Percentiles rank a stretch among this genome's conserved stretches.
phyloP scores from a whole-genome alignment of 2,888 invertebrate genomes.

The Apodemia hepburni region DNA sequence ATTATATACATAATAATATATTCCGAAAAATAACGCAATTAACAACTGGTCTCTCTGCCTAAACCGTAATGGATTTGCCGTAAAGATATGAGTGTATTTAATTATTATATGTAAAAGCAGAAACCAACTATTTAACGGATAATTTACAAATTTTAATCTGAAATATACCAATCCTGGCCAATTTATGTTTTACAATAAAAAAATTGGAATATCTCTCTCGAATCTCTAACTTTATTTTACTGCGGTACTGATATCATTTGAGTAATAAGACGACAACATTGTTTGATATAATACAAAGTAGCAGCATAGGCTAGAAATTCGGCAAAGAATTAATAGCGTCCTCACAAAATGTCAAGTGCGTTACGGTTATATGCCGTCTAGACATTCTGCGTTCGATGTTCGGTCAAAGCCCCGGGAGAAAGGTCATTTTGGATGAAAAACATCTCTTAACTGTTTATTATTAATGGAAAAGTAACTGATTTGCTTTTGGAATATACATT shows the following conservation, averaged over 20 bases:
- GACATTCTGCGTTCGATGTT: constrained; percentile 57
- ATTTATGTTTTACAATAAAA: background rate
- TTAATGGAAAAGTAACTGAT: background rate
- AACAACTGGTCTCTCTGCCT: no score
- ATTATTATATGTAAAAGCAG: no score
- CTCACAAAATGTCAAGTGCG: constrained; percentile 41
- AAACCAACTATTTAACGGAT: no score
- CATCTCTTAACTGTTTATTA: background rate
- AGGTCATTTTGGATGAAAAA: constrained; percentile 56
- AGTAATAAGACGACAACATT: background rate
- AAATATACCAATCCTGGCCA: background rate
- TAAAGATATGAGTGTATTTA: no score
- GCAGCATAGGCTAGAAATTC: constrained; percentile 20
- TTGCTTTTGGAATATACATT: no score
- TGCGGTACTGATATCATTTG: background rate
- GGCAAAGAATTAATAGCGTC: constrained; percentile 37
- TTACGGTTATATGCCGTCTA: constrained; percentile 56
- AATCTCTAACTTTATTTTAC: background rate
- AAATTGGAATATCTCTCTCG: background rate
- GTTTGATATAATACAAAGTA: background rate
- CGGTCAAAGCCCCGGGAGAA: constrained; percentile 69
- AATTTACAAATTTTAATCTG: background rate
- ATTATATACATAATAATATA: constrained; percentile 56
- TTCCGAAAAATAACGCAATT: constrained; percentile 33
- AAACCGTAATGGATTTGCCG: no score